Evolutionary conservation across 2,113 vertebrate species (phyloP), one percentile per base, ranked within the genome.

Genomic region (Phylloscopus trochilus): DNA sequence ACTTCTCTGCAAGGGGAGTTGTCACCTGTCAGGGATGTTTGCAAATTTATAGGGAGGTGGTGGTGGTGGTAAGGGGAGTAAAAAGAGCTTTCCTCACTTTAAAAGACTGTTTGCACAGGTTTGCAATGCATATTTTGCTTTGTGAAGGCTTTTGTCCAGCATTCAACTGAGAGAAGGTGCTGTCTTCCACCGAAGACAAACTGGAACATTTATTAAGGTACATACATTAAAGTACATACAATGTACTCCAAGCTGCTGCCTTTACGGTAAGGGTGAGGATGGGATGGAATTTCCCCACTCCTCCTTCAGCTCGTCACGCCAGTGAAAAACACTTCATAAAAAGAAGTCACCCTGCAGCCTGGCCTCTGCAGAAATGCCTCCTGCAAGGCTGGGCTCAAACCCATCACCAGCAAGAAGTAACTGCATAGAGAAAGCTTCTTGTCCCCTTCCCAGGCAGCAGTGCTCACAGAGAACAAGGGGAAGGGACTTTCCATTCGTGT

Each of bases 101-200:
- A 97, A 95, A 96, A 97, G 97, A 92, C 93, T 98, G 97, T 98
- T 98, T 98, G 97, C 96, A 97, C 97, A 98, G 96, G 96, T 97
- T 97, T 97, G 95, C 84, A 74, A 94, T 75, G 95, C 97, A 97
- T 97, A 97, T 95, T 96, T 97, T 88, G 64, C 94, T 94, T 96
- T 95, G 94, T 94, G 68, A 89, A 95, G 94, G 91, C 97, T 97
- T 97, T 96, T 97, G 96, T 93, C 66, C 89, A 58, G 84, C 70
- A 58, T 83, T 93, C 92, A 96, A 90, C 66, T 83, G 73, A 87
- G 64, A 13, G 0, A 81, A 88, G 90, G 90, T 82, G 68, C 90
- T 78, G 95, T 94, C 84, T 79, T 90, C 90, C 90, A 89, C 85
- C 7, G 53, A 78, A 88, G 75, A 93, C 83, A 92, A 90, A 92